A percentile compares a stretch with the other conserved stretches of the same genome.
phyloP scores from a whole-genome alignment of 2,113 vertebrate species.

The Myotis lucifugus region DNA sequence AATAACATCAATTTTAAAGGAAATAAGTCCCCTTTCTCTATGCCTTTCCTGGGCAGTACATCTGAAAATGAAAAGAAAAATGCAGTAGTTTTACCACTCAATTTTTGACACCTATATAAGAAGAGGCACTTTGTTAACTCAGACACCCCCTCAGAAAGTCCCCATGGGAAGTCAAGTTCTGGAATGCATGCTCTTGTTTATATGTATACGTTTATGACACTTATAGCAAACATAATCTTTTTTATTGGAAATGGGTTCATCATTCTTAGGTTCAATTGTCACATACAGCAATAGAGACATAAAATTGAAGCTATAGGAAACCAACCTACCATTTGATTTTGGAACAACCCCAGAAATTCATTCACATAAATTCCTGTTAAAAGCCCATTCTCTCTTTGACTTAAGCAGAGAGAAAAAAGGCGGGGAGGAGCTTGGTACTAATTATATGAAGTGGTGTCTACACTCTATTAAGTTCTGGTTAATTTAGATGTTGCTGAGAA shows the following conservation, averaged over 20 bases:
- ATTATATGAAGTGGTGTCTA: background rate
- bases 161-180: background rate
- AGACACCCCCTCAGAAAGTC: background rate
- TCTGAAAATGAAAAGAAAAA: background rate
- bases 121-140: background rate
- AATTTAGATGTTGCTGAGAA: background rate
- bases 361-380: background rate
- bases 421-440: too few species aligned
- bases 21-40: background rate
- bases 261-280: background rate
- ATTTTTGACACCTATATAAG: background rate
- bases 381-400: background rate
- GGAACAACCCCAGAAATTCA: background rate
- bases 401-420: background rate
- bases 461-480: background rate
- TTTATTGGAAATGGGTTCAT: background rate
- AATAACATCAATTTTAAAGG: background rate
- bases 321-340: background rate
- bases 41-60: background rate
- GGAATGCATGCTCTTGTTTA: background rate
- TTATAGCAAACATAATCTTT: background rate
- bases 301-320: background rate
- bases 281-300: background rate
- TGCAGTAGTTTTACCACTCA: background rate
- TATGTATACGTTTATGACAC: background rate